A percentile compares a stretch with the other conserved stretches of the same genome.
phyloP scores from a whole-genome alignment of 2,888 invertebrate genomes.

The Eremobia ochroleuca region DNA sequence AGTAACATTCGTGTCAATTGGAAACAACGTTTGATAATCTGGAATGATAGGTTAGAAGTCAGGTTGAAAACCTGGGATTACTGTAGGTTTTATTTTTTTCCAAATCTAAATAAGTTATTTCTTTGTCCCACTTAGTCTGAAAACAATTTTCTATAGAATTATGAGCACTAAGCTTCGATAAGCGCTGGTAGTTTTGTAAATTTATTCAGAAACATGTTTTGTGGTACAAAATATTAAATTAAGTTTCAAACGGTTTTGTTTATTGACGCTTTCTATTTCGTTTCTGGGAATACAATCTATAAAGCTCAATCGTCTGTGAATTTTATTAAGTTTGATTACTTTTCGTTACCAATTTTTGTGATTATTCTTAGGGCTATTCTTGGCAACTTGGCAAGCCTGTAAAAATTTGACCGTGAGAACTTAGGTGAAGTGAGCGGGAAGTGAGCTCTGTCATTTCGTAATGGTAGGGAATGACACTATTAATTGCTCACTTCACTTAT shows the following conservation, averaged over 20 bases:
- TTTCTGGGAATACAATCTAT: constrained; percentile 7
- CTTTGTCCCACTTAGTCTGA: not conserved
- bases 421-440: no score
- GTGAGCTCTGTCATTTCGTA: no score
- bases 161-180: not conserved
- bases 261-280: constrained; percentile 3
- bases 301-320: not conserved
- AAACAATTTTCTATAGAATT: not conserved
- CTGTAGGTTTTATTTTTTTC: not conserved
- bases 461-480: no score
- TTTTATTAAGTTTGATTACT: not conserved
- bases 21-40: not conserved
- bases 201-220: constrained; percentile 20
- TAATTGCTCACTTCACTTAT: no score
- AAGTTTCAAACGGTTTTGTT: constrained; percentile 1
- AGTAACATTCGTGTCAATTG: not conserved
- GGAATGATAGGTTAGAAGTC: not conserved
- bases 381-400: no score
- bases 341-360: not conserved
- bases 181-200: constrained; percentile 13
- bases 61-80: no score
- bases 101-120: not conserved
- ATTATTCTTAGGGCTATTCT: not conserved
- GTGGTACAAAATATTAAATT: constrained; percentile 12
- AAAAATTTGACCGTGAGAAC: no score